A percentile compares a stretch with the other conserved stretches of the same genome.
Conservation (phyloP, 2,888 invertebrate genomes). For the Ectobius pallidus region DNA sequence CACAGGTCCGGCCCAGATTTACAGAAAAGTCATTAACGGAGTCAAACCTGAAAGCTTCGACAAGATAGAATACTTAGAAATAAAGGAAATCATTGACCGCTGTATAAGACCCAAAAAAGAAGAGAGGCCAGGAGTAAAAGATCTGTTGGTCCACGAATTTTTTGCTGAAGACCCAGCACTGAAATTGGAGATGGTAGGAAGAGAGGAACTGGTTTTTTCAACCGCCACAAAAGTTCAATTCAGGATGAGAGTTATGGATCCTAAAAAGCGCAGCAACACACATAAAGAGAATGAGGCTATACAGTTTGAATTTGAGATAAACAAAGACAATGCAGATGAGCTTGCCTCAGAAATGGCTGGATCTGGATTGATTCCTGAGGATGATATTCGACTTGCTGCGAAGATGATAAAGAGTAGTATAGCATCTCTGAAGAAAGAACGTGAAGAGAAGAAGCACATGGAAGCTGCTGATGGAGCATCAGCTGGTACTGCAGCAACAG, state of each 20-base stretch:
- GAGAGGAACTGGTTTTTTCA: slow-evolving; percentile 59
- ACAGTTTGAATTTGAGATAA: slow-evolving; percentile 96
- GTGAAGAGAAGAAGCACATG: slow-evolving; percentile 60
- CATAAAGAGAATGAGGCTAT: slow-evolving; percentile 99
- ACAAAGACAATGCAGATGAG: slow-evolving; percentile 89
- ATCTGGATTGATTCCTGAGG: slow-evolving; percentile 92
- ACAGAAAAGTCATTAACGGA: slow-evolving; percentile 98
- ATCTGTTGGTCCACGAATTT: slow-evolving; percentile 93
- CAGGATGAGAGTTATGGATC: slow-evolving; percentile 91
- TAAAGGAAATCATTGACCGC: slow-evolving; percentile 94
- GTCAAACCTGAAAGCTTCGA: slow-evolving; percentile 95
- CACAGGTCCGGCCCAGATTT: slow-evolving; percentile 97
- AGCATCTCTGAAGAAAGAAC: slow-evolving; percentile 69
- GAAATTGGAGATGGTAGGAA: slow-evolving; percentile 74
- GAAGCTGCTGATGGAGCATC: no score
- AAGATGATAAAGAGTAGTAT: slow-evolving; percentile 91
- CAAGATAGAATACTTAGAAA: slow-evolving; percentile 93
- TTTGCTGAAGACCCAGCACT: slow-evolving; percentile 93
- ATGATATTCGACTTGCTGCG: slow-evolving; percentile 89
- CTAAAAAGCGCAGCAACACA: slow-evolving; percentile 95
- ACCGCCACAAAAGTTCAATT: slow-evolving; percentile 74
- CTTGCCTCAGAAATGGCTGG: slow-evolving; percentile 96
- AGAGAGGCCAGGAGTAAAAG: slow-evolving; percentile 92
- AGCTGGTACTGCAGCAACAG: no score
- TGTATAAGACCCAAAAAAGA: slow-evolving; percentile 90